Percentiles rank a stretch among this genome's conserved stretches.
These are phyloP conservation scores for Pogoniulus pusillus DNA, from an alignment of 2,797 vertebrate genomes.

Conservation along the genomic window DNA sequence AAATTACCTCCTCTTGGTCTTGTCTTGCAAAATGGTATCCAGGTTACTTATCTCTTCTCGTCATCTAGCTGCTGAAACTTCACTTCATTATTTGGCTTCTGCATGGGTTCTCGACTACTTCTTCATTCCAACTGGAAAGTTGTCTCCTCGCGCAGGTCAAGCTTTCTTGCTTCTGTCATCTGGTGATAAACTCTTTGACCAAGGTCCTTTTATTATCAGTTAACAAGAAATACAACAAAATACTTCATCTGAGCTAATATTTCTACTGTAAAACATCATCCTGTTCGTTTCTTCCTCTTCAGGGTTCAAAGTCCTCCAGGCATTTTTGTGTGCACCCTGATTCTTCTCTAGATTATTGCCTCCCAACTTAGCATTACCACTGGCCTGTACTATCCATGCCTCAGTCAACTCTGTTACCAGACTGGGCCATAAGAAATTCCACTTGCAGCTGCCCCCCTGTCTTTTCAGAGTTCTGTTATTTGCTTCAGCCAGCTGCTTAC, in stretches of 20 bases:
- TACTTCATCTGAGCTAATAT: not conserved
- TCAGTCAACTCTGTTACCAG: not conserved
- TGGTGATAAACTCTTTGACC: not conserved
- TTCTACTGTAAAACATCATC: not conserved
- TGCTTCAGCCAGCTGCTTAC: not conserved
- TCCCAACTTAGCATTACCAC: not conserved
- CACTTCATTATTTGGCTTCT: not conserved
- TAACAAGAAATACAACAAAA: not conserved
- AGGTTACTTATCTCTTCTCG: not conserved
- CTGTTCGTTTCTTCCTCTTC: not conserved
- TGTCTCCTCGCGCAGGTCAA: not conserved
- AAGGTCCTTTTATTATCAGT: not conserved
- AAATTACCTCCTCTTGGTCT: not conserved
- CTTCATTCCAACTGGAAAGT: not conserved
- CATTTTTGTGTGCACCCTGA: not conserved
- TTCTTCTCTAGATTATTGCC: not conserved
- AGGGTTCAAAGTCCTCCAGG: not conserved
- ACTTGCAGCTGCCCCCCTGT: not conserved
- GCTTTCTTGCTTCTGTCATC: not conserved
- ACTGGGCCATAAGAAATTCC: not conserved
- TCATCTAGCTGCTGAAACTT: not conserved
- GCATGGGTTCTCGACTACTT: not conserved
- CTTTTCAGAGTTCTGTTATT: not conserved
- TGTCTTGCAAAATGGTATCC: not conserved
- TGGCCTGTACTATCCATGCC: not conserved